phyloP scores from a whole-genome alignment of 2,797 vertebrate species.

The Amphiprion clarkii region DNA sequence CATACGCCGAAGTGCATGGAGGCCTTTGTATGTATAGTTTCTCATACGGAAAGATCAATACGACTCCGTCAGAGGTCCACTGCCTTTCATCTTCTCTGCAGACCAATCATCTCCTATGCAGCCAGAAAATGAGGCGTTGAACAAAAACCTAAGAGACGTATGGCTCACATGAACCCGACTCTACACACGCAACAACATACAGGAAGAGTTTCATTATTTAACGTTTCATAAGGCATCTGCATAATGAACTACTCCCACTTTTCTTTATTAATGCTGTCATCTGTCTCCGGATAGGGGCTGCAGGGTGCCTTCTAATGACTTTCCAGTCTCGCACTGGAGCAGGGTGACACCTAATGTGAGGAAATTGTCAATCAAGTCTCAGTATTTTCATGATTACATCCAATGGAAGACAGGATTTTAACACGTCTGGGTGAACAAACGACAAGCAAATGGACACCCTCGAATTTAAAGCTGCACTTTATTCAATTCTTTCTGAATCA shows the following conservation, averaged over 20 bases:
- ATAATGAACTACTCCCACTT: conserved; percentile 43
- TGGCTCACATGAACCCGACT: background rate
- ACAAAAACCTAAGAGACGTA: background rate
- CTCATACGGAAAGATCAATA: background rate
- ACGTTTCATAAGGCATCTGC: conserved; percentile 25
- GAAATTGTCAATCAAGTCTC: conserved; percentile 51
- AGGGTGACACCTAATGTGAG: conserved; percentile 29
- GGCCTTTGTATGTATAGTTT: background rate
- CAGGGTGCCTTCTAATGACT: conserved; percentile 49
- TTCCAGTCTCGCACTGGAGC: conserved; percentile 9
- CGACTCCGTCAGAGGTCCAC: background rate
- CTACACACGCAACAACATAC: background rate
- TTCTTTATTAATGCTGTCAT: conserved; percentile 46
- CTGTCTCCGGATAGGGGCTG: conserved; percentile 36
- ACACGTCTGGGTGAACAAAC: conserved; percentile 23
- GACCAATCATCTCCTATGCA: conserved; percentile 25
- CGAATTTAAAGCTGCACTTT: background rate
- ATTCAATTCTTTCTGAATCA: conserved; percentile 18
- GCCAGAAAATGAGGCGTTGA: conserved; percentile 5
- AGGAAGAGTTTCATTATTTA: conserved; percentile 33
- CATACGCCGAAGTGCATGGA: background rate
- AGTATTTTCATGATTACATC: conserved; percentile 48
- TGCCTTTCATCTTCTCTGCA: conserved; percentile 36
- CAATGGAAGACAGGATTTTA: conserved; percentile 32
- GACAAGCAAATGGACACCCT: conserved; percentile 1